A percentile compares a stretch with the other conserved stretches of the same genome.
Evolutionary conservation across 2,797 vertebrate genomes (phyloP).

Genomic region (Fistularia commersonii): DNA sequence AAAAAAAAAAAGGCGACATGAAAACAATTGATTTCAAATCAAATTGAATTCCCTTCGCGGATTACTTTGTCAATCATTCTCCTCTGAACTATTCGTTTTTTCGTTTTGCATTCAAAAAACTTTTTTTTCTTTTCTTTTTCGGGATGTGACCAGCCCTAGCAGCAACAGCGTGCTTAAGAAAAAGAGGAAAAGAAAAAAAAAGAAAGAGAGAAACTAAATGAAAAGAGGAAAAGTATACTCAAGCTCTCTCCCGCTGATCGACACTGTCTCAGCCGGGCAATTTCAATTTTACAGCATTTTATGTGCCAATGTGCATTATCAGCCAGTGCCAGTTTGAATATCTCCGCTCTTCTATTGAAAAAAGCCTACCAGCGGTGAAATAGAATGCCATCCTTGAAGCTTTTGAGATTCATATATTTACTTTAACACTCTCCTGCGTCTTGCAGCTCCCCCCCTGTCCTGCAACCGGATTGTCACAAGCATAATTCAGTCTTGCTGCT

Average conservation of each 20-base stretch:
- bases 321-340: constrained; percentile 27
- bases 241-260: constrained; percentile 40
- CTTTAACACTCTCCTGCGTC: constrained; percentile 20
- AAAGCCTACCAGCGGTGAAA: constrained; percentile 23
- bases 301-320: constrained; percentile 44
- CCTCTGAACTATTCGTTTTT: no score
- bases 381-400: constrained; percentile 7
- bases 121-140: not conserved
- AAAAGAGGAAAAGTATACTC: constrained; percentile 37
- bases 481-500: constrained; percentile 22
- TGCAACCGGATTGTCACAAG: constrained; percentile 26
- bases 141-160: not conserved
- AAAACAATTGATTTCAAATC: no score
- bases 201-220: constrained; percentile 15
- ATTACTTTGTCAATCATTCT: no score
- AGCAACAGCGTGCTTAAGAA: constrained; percentile 1
- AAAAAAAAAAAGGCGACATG: not conserved
- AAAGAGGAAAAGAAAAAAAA: constrained; percentile 8
- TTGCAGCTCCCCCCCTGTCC: constrained; percentile 25
- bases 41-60: no score
- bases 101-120: no score
- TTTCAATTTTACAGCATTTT: constrained; percentile 51
- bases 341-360: constrained; percentile 21
- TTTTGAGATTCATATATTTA: constrained; percentile 31
- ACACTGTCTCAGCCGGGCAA: constrained; percentile 46